phyloP scores from a whole-genome alignment of 1,140 invertebrate species.

The Holcopasites calliopsidis region DNA sequence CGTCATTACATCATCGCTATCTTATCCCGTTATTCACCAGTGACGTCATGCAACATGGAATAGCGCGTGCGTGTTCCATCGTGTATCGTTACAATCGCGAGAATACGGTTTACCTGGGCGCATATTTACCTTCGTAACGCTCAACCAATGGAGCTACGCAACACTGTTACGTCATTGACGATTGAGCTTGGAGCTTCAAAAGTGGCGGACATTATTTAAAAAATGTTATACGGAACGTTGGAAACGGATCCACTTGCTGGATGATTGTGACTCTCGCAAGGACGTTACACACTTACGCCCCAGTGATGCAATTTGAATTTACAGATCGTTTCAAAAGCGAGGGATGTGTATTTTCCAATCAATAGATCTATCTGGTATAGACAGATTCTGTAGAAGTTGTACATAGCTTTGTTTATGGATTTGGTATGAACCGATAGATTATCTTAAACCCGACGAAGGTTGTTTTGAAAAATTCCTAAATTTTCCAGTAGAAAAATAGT shows the following conservation, averaged over 20 bases:
- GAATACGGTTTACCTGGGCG: slow-evolving; percentile 1
- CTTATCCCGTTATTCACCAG: not conserved
- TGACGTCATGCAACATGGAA: not conserved
- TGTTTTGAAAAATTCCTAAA: no score
- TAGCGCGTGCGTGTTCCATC: not conserved
- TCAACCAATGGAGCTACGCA: slow-evolving; percentile 5
- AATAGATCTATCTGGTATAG: not conserved
- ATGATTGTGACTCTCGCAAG: not conserved
- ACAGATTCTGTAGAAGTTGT: not conserved
- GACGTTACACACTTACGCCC: no score
- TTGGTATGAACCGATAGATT: no score
- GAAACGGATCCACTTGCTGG: no score
- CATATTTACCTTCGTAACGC: slow-evolving; percentile 21
- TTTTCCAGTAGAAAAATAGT: no score
- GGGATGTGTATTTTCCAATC: not conserved
- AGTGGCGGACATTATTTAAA: not conserved
- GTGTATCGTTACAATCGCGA: not conserved
- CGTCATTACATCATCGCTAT: slow-evolving; percentile 17
- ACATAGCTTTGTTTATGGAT: no score
- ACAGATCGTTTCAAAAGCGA: not conserved
- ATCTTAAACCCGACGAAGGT: no score
- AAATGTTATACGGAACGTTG: not conserved
- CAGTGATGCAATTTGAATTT: not conserved
- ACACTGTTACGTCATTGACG: not conserved
- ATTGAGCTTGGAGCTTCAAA: not conserved